Percentiles rank a stretch among this genome's conserved stretches.
These are phyloP conservation scores for Eupsittula cactorum DNA, from an alignment of 2,113 vertebrate species.

Conservation along the genomic window DNA sequence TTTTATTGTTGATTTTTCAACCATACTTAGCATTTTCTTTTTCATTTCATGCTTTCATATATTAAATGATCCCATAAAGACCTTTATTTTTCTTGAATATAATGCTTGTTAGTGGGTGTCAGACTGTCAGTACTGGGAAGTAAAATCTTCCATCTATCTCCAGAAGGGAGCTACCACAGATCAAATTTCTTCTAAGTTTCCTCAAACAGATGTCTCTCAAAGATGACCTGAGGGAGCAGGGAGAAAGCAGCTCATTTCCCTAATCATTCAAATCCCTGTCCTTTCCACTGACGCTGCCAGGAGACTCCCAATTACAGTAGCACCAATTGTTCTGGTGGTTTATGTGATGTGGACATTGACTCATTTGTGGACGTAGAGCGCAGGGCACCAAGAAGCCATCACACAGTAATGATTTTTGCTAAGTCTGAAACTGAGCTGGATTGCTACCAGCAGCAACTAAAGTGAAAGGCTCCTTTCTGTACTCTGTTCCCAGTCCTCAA, in stretches of 20 bases:
- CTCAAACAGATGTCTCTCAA: neutral
- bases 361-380: neutral
- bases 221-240: slow-evolving; percentile 5
- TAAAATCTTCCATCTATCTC: neutral
- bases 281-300: neutral
- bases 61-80: neutral
- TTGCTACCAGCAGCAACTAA: neutral
- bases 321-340: slow-evolving; percentile 31
- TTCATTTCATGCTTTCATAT: neutral
- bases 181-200: neutral
- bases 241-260: slow-evolving; percentile 11
- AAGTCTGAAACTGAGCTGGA: slow-evolving; percentile 3
- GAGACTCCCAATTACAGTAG: slow-evolving; percentile 21
- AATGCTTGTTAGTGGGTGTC: neutral
- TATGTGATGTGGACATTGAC: slow-evolving; percentile 2
- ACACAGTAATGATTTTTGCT: neutral
- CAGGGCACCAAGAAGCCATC: slow-evolving; percentile 3
- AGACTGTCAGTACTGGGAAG: neutral
- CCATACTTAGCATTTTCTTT: neutral
- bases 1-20: slow-evolving; percentile 22
- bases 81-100: neutral
- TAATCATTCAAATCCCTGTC: neutral
- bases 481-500: neutral
- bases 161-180: neutral
- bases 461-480: slow-evolving; percentile 37